Conservation (phyloP, 2,113 vertebrate species). For the Machaerirhynchus nigripectus region DNA sequence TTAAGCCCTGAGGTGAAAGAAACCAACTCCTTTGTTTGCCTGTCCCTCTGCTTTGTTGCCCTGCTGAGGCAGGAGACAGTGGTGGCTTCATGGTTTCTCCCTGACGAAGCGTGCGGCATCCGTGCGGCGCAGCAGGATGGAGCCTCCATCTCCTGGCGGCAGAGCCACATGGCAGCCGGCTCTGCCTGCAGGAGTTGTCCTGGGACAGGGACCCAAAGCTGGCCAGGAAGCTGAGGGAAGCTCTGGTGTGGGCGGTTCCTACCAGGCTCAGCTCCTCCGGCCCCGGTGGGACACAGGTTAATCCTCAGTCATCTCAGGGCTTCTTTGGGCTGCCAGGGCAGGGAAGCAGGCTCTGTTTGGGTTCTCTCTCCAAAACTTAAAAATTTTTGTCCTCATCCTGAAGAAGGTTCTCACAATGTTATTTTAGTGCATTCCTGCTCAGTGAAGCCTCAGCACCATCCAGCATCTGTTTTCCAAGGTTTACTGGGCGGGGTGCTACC, state of each 20-base stretch:
- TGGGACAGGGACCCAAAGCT: too few relatives aligned
- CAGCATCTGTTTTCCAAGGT: not conserved
- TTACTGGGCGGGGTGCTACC: not conserved
- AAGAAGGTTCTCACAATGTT: not conserved
- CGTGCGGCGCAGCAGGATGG: rapidly evolving
- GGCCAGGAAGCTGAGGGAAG: rapidly evolving
- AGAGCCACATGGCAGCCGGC: not conserved
- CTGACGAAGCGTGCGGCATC: rapidly evolving
- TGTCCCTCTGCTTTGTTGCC: not conserved
- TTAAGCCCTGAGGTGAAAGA: not conserved
- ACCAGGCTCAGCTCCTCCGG: not conserved
- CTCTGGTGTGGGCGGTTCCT: rapidly evolving
- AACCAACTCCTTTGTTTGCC: not conserved
- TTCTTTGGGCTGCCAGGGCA: not conserved
- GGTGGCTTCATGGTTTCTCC: rapidly evolving
- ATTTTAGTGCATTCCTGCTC: not conserved
- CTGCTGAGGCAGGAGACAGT: rapidly evolving
- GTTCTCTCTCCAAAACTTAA: not conserved
- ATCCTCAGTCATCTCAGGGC: not conserved
- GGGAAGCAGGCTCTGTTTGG: not conserved
- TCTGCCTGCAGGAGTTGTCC: not conserved
- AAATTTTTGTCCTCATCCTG: not conserved
- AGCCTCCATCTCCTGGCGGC: constrained; percentile 51
- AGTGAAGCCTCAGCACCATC: not conserved
- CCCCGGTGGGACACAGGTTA: rapidly evolving